A percentile compares a stretch with the other conserved stretches of the same genome.
Conservation (phyloP, 2,888 invertebrate species). For the Himalopsyche japonica region DNA sequence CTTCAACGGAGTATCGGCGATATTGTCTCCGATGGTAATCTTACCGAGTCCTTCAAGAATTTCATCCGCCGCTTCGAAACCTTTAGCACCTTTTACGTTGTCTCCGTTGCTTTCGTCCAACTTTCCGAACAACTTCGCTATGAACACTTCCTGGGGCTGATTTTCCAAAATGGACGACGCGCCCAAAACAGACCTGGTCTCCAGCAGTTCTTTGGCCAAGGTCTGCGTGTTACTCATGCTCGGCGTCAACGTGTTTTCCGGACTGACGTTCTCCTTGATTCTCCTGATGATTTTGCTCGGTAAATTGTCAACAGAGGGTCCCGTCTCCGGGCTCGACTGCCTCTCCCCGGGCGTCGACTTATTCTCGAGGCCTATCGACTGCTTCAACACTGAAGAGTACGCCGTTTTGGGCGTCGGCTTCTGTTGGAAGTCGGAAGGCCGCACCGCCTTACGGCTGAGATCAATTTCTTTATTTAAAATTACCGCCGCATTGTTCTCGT, state of each 20-base stretch:
- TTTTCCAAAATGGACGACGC: slow-evolving; percentile 7
- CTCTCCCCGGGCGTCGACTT: slow-evolving; percentile 35
- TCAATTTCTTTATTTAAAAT: neutral
- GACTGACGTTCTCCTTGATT: slow-evolving; percentile 67
- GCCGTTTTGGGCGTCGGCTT: neutral
- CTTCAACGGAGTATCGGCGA: neutral
- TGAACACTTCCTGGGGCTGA: neutral
- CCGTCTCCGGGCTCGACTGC: slow-evolving; percentile 52
- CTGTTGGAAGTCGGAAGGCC: slow-evolving; percentile 12
- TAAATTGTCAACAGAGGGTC: slow-evolving; percentile 56
- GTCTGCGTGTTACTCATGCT: slow-evolving; percentile 54
- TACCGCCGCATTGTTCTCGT: neutral
- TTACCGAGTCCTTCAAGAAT: neutral
- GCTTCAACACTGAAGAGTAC: slow-evolving; percentile 46
- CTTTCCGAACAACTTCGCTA: neutral
- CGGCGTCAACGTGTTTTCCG: slow-evolving; percentile 61
- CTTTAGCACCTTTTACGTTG: neutral
- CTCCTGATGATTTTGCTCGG: slow-evolving; percentile 62
- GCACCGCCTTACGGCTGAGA: neutral
- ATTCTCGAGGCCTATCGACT: slow-evolving; percentile 53
- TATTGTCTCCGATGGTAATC: neutral
- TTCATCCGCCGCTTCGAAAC: neutral
- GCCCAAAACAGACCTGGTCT: slow-evolving; percentile 44
- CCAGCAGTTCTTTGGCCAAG: slow-evolving; percentile 50
- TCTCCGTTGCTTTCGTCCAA: neutral